Base-by-base conservation (phyloP, 2,888 invertebrate genomes). In the Tenthredo amoena region DNA sequence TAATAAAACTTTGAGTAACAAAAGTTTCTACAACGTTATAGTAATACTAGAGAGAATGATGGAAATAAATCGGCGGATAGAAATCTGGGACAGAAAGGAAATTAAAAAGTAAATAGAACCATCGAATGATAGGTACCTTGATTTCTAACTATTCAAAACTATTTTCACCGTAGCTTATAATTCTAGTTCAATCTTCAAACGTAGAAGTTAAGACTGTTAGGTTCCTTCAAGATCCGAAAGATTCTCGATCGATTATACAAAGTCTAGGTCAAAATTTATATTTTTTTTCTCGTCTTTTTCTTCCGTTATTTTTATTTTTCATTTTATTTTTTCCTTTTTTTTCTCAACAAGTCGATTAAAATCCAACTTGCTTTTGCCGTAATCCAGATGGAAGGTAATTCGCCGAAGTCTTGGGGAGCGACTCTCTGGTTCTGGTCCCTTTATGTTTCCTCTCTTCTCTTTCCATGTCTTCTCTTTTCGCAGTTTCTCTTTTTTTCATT, bases 311-410 rank as follows among this genome's bases (percentile, higher is more conserved):
- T 62, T 1, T 26, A n/a, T n/a, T 9, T 3, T 26, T 26, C 18
- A 2, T 21, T 12, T n/a, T n/a, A n/a, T n/a, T n/a, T n/a, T 9
- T 12, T 26, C 18, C 6, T 21, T 12, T 62, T 62, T 26, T 62
- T 12, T 68, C 18, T 31, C 31, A 34, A 68, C 68, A 68, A 85
- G 84, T 86, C 86, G 87, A 85, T 87, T 83, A 86, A 86, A 85
- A 37, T 31, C 58, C 72, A 68, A 84, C 43, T 77, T 84, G 34
- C 77, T 74, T 86, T 83, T 62, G 85, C 76, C 68, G 84, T 31
- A 76, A 26, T 55, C 71, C 55, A 85, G n/a, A 58, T 85, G 76
- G 50, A 85, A 84, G 40, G 62, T 84, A 82, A 85, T 84, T 85
- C 82, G 43, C 79, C 79, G 68, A 68, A 68, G 68, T 79, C 62